Evolutionary conservation across 2,888 invertebrate species (phyloP).

Genomic region (Cephus spinipes): DNA sequence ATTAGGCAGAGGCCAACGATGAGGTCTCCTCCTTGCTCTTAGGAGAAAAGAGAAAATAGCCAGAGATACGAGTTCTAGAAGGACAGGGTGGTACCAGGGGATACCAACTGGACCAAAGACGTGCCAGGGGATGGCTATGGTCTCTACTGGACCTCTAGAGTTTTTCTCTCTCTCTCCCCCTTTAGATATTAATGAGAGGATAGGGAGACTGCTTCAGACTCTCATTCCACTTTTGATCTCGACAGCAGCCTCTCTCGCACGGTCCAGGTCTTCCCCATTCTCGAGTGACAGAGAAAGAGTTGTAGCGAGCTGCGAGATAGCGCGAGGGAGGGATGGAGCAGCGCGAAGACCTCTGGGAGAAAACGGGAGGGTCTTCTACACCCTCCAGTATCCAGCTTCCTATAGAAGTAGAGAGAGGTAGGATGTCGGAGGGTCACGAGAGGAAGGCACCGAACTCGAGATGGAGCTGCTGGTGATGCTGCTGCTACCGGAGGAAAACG

Average conservation of each 20-base stretch:
- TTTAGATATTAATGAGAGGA: constrained; percentile 48
- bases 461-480: constrained; percentile 29
- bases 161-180: constrained; percentile 30
- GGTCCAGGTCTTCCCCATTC: constrained; percentile 1
- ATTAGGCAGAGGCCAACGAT: constrained; percentile 39
- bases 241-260: constrained; percentile 35
- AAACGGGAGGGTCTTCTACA: constrained; percentile 32
- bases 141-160: constrained; percentile 33
- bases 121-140: constrained; percentile 3
- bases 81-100: neutral
- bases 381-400: constrained; percentile 29
- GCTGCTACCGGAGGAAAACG: constrained; percentile 20
- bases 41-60: neutral
- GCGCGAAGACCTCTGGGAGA: constrained; percentile 16
- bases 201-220: constrained; percentile 18
- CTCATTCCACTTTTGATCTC: constrained; percentile 34
- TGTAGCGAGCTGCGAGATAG: constrained; percentile 14
- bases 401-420: constrained; percentile 38
- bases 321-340: constrained; percentile 29
- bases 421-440: constrained; percentile 56
- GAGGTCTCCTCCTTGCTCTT: neutral
- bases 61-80: neutral
- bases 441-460: constrained; percentile 18
- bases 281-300: neutral
- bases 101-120: neutral